Percentiles rank a stretch among this genome's conserved stretches.
phyloP scores from a whole-genome alignment of 2,888 invertebrate species.

The Dryococelus australis region DNA sequence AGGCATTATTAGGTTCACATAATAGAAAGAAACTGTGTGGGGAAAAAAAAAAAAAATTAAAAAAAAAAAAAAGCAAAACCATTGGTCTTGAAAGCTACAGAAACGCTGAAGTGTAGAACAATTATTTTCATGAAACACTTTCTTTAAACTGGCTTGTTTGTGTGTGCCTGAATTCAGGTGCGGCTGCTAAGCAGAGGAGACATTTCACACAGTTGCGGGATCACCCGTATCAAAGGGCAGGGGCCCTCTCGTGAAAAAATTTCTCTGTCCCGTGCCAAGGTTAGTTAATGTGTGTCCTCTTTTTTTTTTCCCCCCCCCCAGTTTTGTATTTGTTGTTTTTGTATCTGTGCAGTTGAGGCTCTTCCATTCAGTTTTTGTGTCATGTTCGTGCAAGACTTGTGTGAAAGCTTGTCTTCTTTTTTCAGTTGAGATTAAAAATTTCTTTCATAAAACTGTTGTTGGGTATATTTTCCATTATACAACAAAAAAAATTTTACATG shows the following conservation, averaged over 20 bases:
- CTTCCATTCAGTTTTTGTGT: neutral
- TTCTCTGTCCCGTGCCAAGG: slow-evolving; percentile 54
- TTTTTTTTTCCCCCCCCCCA: slow-evolving; percentile 20
- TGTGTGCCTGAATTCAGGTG: slow-evolving; percentile 68
- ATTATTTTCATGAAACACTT: neutral
- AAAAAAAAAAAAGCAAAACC: neutral
- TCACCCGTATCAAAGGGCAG: slow-evolving; percentile 98
- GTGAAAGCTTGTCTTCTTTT: slow-evolving; percentile 35
- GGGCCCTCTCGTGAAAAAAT: slow-evolving; percentile 72
- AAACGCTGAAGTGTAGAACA: neutral
- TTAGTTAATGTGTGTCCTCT: slow-evolving; percentile 54
- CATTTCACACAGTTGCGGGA: slow-evolving; percentile 90
- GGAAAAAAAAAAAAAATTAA: too few relatives aligned
- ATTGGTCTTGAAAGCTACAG: neutral
- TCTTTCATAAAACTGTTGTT: slow-evolving; percentile 26
- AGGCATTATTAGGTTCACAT: neutral
- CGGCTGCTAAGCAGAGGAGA: slow-evolving; percentile 83
- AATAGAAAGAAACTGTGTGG: neutral
- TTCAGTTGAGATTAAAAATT: slow-evolving; percentile 34
- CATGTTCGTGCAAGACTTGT: neutral
- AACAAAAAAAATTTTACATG: too few relatives aligned
- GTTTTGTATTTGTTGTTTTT: slow-evolving; percentile 20
- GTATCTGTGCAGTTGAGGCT: neutral
- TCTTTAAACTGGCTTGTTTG: slow-evolving; percentile 40
- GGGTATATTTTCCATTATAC: too few relatives aligned